Base-by-base conservation (phyloP, 2,113 vertebrate species). In the Pedetes capensis region DNA sequence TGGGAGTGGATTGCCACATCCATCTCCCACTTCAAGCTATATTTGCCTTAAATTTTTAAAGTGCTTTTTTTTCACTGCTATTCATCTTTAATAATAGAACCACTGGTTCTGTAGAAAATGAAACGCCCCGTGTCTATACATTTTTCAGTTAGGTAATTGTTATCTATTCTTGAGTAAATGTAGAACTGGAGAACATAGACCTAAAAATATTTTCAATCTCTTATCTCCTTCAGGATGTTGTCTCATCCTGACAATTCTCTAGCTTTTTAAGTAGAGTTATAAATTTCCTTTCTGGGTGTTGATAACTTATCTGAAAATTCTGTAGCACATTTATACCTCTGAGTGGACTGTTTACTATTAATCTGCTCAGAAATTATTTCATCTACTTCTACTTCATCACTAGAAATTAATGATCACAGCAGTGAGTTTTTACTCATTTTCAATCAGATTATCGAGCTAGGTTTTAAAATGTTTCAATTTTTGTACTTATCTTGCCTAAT, bases 241-340 rank as follows among this genome's bases (percentile, higher is more conserved):
- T 59, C 57, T 88, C 76, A 69, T 29, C 68, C 55, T 92, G 93
- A 84, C 80, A 91, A 93, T 93, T 87, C 29, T 93, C 55, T 75
- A 78, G 20, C 57, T 87, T 75, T 76, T 63, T 72, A 71, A 32
- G 79, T 34, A 57, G 49, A 71, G 27, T 95, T 71, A 79, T 42
- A 89, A 59, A 64, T 94, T 94, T 96, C 37, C 59, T 20, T 93
- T 81, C 47, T 57, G 42, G 3, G 27, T 94, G 34, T 44, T 92
- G 90, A 87, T 95, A 96, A 87, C 59, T 39, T 96, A 93, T 89
- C 59, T 85, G 55, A 34, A 91, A 95, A 84, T 76, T 55, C 32
- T 55, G 25, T 12, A 75, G 87, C 47, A 84, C 34, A 79, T 81
- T 90, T 82, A 29, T 76, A 89, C 20, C 34, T 91, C 87, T 61